Percentiles rank a stretch among this genome's conserved stretches.
These are phyloP conservation scores for Tinea semifulvella DNA, from an alignment of 2,888 invertebrate species.

Conservation along the genomic window DNA sequence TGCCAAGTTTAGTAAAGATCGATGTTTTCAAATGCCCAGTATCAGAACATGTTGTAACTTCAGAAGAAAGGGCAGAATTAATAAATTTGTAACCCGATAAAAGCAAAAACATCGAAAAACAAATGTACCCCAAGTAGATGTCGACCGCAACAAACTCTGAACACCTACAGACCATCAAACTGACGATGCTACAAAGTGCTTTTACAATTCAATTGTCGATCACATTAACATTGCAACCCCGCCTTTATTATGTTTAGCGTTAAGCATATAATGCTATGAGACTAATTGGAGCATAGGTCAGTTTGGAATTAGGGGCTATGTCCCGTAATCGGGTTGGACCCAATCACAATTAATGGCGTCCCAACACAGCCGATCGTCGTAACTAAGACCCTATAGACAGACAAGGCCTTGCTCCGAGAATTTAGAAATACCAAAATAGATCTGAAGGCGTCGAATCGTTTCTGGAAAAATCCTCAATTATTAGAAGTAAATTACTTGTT, in stretches of 20 bases:
- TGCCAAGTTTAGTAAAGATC: too few relatives aligned
- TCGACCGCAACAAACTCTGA: constrained; percentile 9
- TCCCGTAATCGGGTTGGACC: constrained; percentile 52
- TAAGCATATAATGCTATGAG: constrained; percentile 14
- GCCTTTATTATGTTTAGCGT: constrained; percentile 24
- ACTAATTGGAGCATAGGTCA: constrained; percentile 38
- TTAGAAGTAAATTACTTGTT: too few relatives aligned
- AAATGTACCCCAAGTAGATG: neutral
- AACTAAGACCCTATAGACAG: constrained; percentile 6
- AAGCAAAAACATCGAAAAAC: too few relatives aligned
- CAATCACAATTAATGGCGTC: constrained; percentile 57
- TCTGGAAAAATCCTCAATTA: too few relatives aligned
- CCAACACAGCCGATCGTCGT: constrained; percentile 19
- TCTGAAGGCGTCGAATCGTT: too few relatives aligned
- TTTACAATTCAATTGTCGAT: constrained; percentile 41
- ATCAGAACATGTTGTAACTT: too few relatives aligned
- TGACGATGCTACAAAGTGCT: constrained; percentile 20
- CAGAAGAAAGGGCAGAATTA: too few relatives aligned
- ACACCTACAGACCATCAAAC: constrained; percentile 13
- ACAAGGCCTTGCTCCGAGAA: neutral
- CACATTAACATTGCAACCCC: constrained; percentile 1
- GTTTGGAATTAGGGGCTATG: constrained; percentile 42
- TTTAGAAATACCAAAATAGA: constrained; percentile 2
- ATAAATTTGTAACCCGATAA: too few relatives aligned
- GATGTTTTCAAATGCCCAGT: too few relatives aligned